Evolutionary conservation across 2,113 vertebrate genomes (phyloP).

Genomic region (Neomonachus schauinslandi): DNA sequence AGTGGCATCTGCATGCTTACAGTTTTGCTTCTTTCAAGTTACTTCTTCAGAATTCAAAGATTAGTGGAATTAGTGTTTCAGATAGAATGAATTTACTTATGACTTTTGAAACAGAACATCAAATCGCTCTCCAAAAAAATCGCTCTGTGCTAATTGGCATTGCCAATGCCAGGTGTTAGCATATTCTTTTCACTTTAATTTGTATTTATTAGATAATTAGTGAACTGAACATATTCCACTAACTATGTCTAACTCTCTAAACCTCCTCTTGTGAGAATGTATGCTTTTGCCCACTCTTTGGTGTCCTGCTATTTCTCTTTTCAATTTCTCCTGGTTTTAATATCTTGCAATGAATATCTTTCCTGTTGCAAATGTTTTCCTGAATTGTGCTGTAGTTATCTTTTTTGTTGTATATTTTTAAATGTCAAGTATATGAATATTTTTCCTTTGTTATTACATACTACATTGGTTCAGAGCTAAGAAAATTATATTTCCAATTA

Average conservation of each 20-base stretch:
- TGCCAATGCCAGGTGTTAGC: slow-evolving; percentile 48
- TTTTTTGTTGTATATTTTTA: neutral
- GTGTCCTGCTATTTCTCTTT: neutral
- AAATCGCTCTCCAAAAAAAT: slow-evolving; percentile 67
- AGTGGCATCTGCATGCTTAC: neutral
- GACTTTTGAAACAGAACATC: slow-evolving; percentile 58
- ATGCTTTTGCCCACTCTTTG: slow-evolving; percentile 24
- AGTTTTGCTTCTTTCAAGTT: slow-evolving; percentile 41
- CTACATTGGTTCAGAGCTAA: slow-evolving; percentile 17
- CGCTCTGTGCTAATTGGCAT: slow-evolving; percentile 66
- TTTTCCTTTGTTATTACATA: slow-evolving; percentile 32
- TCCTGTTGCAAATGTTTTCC: neutral
- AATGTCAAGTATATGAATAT: neutral
- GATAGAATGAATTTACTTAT: slow-evolving; percentile 63
- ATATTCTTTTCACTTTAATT: slow-evolving; percentile 69
- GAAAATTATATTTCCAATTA: slow-evolving; percentile 53
- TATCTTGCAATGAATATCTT: slow-evolving; percentile 49
- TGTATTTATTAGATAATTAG: slow-evolving; percentile 68
- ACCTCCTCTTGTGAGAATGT: slow-evolving; percentile 26
- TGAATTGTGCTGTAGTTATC: slow-evolving; percentile 13
- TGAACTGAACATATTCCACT: slow-evolving; percentile 54
- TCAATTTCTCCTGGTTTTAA: neutral
- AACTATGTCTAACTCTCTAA: slow-evolving; percentile 36
- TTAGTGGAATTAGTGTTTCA: slow-evolving; percentile 40
- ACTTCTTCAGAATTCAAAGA: slow-evolving; percentile 25